A percentile compares a stretch with the other conserved stretches of the same genome.
Conservation (phyloP, 2,888 invertebrate species). For the Eupithecia insigniata region DNA sequence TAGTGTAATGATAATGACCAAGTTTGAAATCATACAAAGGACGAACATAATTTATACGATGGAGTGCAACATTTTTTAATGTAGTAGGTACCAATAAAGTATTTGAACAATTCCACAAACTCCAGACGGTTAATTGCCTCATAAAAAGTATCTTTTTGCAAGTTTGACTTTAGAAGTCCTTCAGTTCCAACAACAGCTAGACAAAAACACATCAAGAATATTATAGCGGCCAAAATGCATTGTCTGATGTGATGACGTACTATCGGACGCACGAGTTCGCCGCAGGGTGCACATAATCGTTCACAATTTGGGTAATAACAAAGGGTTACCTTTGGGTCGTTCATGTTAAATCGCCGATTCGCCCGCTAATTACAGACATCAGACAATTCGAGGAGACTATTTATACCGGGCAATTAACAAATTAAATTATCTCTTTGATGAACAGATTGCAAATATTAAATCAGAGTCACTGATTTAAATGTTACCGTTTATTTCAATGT, state of each 20-base stretch:
- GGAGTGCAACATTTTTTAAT: neutral
- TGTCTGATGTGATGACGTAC: constrained; percentile 55
- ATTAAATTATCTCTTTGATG: constrained; percentile 20
- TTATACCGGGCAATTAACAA: constrained; percentile 5
- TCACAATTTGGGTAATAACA: constrained; percentile 69
- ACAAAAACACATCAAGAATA: constrained; percentile 45
- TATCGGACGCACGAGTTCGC: constrained; percentile 54
- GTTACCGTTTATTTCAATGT: neutral
- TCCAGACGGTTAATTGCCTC: constrained; percentile 24
- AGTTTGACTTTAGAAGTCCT: constrained; percentile 56
- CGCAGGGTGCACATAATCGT: constrained; percentile 59
- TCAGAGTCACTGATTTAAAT: neutral
- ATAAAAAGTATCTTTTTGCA: constrained; percentile 40
- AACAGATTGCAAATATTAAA: constrained; percentile 4
- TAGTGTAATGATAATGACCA: neutral
- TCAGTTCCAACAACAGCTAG: constrained; percentile 46
- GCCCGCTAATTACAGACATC: constrained; percentile 57
- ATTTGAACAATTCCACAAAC: neutral
- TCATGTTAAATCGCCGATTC: constrained; percentile 51
- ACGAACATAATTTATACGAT: neutral
- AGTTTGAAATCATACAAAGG: neutral
- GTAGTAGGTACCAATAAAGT: neutral
- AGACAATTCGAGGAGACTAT: constrained; percentile 35
- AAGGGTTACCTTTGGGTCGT: constrained; percentile 55
- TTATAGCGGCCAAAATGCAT: constrained; percentile 55